phyloP scores from a whole-genome alignment of 2,113 vertebrate species.

The Phasianus colchicus region DNA sequence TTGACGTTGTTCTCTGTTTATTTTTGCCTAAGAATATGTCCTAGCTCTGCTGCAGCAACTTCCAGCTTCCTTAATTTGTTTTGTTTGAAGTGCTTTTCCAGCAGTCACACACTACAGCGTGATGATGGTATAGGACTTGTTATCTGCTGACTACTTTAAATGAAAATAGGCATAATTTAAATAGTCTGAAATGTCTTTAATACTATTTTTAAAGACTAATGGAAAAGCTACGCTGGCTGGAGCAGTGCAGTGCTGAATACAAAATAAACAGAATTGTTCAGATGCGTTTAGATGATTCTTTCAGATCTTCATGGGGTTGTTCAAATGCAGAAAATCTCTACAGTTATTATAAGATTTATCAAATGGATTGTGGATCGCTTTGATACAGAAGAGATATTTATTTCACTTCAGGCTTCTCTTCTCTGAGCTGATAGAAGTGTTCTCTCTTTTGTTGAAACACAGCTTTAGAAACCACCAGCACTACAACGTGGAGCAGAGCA shows the following conservation, averaged over 20 bases:
- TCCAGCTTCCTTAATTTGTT: conserved; percentile 33
- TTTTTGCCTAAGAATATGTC: conserved; percentile 21
- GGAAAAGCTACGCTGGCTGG: not conserved
- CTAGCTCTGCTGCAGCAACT: not conserved
- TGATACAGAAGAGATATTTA: conserved; percentile 48
- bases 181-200: conserved; percentile 16
- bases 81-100: conserved; percentile 36
- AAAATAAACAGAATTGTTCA: not conserved
- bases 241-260: not conserved
- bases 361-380: conserved; percentile 15
- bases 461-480: not conserved
- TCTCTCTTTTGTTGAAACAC: not conserved
- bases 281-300: not conserved
- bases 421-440: not conserved
- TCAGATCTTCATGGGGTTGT: not conserved
- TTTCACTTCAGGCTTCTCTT: conserved; percentile 23
- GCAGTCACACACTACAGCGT: not conserved
- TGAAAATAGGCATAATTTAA: conserved; percentile 57
- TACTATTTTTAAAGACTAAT: conserved; percentile 55
- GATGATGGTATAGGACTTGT: not conserved
- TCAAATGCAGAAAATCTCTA: not conserved
- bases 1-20: not conserved
- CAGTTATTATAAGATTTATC: conserved; percentile 33
- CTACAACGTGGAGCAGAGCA: not conserved
- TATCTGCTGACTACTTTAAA: conserved; percentile 52